Evolutionary conservation across 2,888 invertebrate genomes (phyloP), one percentile per base, ranked within the genome.

Genomic region (Entomobrya multifasciata): DNA sequence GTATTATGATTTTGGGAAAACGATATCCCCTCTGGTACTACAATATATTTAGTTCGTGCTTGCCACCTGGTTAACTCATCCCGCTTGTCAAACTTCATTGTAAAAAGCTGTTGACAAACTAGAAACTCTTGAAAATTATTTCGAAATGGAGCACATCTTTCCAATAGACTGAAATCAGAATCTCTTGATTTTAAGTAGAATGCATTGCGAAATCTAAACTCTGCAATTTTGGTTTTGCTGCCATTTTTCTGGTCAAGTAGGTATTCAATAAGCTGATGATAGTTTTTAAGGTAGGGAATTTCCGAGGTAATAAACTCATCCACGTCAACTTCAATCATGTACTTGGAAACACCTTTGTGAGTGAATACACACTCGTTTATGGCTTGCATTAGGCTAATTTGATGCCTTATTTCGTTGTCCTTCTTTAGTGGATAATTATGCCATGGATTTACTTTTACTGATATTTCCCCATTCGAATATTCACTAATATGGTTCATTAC

Each of bases 251-350:
- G 6, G 1, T 3, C 10, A 44, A 60, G 36, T 0, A 79, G 17
- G 11, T 13, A 36, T 30, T 27, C 22, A 3, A 86, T 41, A 36
- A 80, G 10, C 11, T 74, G 27, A n/a, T 2, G 0, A 25, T 74
- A 86, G 49, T 86, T 62, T 10, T 60, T 10, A 20, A 36, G 20
- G 13, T 15, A n/a, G 3, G 15, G 8, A 22, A 13, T 5, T n/a
- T n/a, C n/a, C 4, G 78, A 49, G 27, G 57, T 25, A 20, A 85
- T 78, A 57, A 78, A 78, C 47, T 78, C 86, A 20, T 86, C 79
- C n/a, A 80, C 15, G 52, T 86, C 79, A 15, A 74, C 79, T 22
- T 72, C 47, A 1, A 80, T 22, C 72, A 86, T 49, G 41, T 74
- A 80, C 49, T 72, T 47, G 1, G 86, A 49, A 13, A 74, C 3